These are phyloP conservation scores for Calliopsis andreniformis DNA, from an alignment of 1,140 invertebrate species.

Conservation along the genomic window DNA sequence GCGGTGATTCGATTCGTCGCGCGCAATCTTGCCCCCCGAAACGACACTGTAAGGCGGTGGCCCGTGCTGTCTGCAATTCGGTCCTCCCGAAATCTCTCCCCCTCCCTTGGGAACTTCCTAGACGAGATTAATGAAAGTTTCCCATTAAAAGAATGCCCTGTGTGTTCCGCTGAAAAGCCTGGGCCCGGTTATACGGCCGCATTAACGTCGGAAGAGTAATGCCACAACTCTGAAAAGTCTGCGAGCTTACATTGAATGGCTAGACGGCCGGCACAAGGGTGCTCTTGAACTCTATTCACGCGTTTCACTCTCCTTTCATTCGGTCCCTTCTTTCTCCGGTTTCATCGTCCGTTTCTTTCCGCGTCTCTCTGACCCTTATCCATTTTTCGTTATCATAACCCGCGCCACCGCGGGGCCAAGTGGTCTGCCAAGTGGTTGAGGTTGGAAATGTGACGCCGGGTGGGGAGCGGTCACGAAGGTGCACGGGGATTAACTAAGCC, in stretches of 20 bases:
- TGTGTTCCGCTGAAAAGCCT: conserved; percentile 51
- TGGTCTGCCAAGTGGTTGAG: not conserved
- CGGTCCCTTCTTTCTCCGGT: conserved; percentile 10
- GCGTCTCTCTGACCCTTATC: conserved; percentile 29
- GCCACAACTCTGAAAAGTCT: conserved; percentile 62
- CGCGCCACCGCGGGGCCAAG: not conserved
- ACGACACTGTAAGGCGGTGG: too few species aligned
- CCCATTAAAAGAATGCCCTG: conserved; percentile 48
- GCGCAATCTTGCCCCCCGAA: not conserved
- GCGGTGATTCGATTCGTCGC: conserved; percentile 6
- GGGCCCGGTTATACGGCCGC: conserved; percentile 20
- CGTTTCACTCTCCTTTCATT: conserved; percentile 54
- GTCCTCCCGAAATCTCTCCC: too few species aligned
- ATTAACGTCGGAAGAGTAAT: conserved; percentile 56
- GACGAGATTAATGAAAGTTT: conserved; percentile 54
- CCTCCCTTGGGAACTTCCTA: conserved; percentile 23
- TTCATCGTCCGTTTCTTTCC: conserved; percentile 9
- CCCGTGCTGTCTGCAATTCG: too few species aligned
- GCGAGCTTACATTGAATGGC: conserved; percentile 62
- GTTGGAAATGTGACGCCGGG: too few species aligned
- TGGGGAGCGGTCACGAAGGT: not conserved
- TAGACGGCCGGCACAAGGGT: conserved; percentile 54
- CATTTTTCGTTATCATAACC: conserved; percentile 54
- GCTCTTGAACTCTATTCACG: conserved; percentile 70
- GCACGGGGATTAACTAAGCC: not conserved